Evolutionary conservation across 30 jellyfish, hydroid and myxozoan species (phyloP), one percentile per base, ranked within the genome.

Genomic region (Mastigias papua): DNA sequence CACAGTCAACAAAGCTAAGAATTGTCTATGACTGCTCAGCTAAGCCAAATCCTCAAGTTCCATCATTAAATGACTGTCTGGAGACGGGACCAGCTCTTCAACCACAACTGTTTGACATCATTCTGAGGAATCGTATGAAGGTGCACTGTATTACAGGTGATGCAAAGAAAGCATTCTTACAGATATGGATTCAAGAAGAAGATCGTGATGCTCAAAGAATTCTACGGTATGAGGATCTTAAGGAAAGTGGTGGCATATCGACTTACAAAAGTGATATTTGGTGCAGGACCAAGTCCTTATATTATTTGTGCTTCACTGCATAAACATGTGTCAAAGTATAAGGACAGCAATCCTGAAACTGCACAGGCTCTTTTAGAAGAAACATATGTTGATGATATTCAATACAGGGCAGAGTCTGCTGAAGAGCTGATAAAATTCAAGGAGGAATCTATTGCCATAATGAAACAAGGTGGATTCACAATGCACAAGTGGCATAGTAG

Each of bases 11-110:
- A 25, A 89, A 89, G 51, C 78, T 89, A 22, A 35, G 90, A 63
- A 87, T 87, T 58, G 96, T 75, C 60, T 87, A 63, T 76, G 87
- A 87, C 90, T 73, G 91, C 69, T 87, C 96, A 20, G 90, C 96
- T 29, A 87, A 76, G 34, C 81, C 67, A 73, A 62, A 69, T 67
- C 32, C 81, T 57, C 63, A 78, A 48, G 51, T 61, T 17, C 87
- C 93, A 23, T 80, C 97, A 30, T 68, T 89, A 33, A 89, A 89
- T 70, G 97, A 89, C 84, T 89, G 97, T 48, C 83, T 78, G 1
- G 89, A 88, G 33, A 68, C 33, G 25, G 97, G 89, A 54, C 97
- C 97, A 78, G 71, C 93, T 19, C 76, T 88, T 51, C 93, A 78
- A 42, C 73, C 73, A 5, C 73, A 8, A 46, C 81, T 88, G n/a